Conservation (phyloP, 2,113 vertebrate genomes). For the Ammospiza nelsoni region DNA sequence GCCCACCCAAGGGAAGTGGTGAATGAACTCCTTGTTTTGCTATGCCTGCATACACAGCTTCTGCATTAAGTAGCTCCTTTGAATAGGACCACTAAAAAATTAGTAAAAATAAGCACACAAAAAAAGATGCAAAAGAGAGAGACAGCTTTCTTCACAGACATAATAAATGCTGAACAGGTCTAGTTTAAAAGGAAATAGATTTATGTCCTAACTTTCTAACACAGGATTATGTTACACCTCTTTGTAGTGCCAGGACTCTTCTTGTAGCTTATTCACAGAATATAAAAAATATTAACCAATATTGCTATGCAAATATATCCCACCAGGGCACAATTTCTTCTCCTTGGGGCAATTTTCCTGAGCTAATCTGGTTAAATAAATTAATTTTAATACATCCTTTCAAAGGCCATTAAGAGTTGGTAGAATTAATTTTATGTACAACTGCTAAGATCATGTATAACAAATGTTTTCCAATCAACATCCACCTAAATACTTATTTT, state of each 20-base stretch:
- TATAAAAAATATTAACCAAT: not conserved
- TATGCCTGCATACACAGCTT: not conserved
- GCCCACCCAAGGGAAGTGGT: accelerated
- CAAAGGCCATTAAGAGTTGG: not conserved
- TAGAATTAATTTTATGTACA: not conserved
- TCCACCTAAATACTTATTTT: not conserved
- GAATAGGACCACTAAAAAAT: not conserved
- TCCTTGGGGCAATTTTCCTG: not conserved
- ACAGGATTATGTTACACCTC: not conserved
- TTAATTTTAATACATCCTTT: not conserved
- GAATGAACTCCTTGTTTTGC: not conserved
- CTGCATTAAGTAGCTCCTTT: not conserved
- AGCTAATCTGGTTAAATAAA: not conserved
- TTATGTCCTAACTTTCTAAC: not conserved
- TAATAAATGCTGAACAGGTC: not conserved
- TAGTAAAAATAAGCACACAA: not conserved
- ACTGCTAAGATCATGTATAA: accelerated
- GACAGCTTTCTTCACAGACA: not conserved
- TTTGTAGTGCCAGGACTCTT: not conserved
- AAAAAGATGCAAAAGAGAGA: not conserved
- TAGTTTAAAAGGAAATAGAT: not conserved
- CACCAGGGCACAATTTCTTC: not conserved
- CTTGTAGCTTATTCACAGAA: not conserved
- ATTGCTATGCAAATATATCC: not conserved
- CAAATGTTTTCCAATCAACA: not conserved